phyloP scores from a whole-genome alignment of 35 echinoderm and acorn worm genomes.

The Ptychodera flava region DNA sequence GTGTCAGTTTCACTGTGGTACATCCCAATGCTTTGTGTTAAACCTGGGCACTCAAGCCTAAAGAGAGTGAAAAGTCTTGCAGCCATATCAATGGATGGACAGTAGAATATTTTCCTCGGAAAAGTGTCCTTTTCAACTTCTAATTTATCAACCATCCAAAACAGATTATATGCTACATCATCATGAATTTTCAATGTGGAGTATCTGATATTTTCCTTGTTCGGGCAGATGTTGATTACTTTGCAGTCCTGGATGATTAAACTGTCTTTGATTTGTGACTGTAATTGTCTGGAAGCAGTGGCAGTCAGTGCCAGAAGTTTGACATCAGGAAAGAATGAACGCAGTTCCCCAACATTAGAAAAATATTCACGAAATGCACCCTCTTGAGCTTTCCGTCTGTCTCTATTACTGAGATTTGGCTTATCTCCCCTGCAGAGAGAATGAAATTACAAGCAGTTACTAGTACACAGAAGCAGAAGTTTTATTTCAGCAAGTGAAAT shows the following conservation, averaged over 20 bases:
- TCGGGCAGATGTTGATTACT: not conserved
- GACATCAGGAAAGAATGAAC: not conserved
- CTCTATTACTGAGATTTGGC: not conserved
- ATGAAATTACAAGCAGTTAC: not conserved
- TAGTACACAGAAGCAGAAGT: not conserved
- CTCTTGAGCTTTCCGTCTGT: not conserved
- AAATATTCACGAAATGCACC: not conserved
- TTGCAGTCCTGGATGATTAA: not conserved
- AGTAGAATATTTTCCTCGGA: not conserved
- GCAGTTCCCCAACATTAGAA: not conserved
- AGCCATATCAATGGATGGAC: not conserved
- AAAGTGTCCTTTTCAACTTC: not conserved
- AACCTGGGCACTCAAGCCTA: not conserved
- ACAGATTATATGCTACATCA: not conserved
- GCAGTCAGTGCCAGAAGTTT: not conserved
- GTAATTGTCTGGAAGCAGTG: not conserved
- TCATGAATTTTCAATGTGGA: not conserved
- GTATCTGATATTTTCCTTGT: not conserved
- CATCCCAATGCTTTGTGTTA: not conserved
- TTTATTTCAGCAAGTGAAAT: not conserved
- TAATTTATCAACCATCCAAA: not conserved
- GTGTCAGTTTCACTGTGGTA: not conserved
- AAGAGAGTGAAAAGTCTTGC: not conserved
- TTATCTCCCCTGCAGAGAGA: not conserved
- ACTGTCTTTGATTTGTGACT: not conserved